phyloP scores from a whole-genome alignment of 2,113 vertebrate genomes.

The Daubentonia madagascariensis region DNA sequence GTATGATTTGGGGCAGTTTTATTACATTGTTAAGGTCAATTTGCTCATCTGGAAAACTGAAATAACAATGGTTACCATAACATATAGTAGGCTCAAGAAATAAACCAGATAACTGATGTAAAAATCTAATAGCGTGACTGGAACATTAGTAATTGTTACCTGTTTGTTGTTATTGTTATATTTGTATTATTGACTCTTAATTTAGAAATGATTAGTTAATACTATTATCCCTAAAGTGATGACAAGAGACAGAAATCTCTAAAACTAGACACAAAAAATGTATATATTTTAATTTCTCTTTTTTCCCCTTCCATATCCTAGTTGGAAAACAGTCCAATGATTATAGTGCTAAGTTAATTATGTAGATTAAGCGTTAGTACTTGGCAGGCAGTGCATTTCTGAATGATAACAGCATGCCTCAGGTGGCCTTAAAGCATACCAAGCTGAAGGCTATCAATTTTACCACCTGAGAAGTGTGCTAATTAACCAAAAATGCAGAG shows the following conservation, averaged over 20 bases:
- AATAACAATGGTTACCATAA: neutral
- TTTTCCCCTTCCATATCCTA: neutral
- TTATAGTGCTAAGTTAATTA: neutral
- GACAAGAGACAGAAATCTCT: neutral
- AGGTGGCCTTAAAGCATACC: constrained; percentile 19
- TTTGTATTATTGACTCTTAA: neutral
- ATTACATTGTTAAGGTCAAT: neutral
- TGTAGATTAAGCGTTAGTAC: neutral
- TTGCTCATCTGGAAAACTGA: neutral
- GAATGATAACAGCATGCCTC: constrained; percentile 8
- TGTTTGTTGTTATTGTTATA: neutral
- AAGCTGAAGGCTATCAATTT: constrained; percentile 42
- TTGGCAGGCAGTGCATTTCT: neutral
- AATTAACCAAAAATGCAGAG: constrained; percentile 65
- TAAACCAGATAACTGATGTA: neutral
- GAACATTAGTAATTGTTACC: neutral
- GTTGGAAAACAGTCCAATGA: neutral
- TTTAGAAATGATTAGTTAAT: neutral
- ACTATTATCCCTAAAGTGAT: neutral
- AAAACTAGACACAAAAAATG: neutral
- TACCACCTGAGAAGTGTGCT: constrained; percentile 55
- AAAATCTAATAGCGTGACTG: neutral
- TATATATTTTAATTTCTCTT: neutral
- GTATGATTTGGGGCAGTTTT: neutral
- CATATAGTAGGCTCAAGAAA: neutral